Evolutionary conservation across 2,113 vertebrate species (phyloP).

Genomic region (Macquaria ambigua): DNA sequence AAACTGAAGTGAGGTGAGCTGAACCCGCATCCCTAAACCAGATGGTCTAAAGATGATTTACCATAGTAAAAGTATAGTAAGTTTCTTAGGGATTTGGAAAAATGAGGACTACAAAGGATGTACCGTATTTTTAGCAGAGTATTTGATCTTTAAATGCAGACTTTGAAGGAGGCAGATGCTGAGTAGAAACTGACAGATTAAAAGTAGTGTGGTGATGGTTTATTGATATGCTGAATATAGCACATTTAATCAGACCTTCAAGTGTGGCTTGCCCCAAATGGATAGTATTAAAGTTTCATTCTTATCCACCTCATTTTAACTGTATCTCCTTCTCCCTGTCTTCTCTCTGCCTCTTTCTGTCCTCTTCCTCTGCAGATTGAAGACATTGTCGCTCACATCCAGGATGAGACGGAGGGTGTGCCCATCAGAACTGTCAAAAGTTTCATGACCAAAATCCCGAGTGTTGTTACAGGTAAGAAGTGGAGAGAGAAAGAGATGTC

Average conservation of each 20-base stretch:
- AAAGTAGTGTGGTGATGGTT: constrained; percentile 1
- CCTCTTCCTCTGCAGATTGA: constrained; percentile 89
- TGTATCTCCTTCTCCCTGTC: background rate
- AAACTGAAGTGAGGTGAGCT: background rate
- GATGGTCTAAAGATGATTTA: background rate
- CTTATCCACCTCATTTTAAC: background rate
- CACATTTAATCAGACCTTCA: background rate
- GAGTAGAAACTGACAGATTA: background rate
- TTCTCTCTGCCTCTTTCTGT: background rate
- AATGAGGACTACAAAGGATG: background rate
- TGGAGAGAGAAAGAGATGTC: background rate
- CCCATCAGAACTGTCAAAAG: constrained; percentile 98
- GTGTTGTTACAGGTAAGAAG: constrained; percentile 94
- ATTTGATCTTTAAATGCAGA: background rate
- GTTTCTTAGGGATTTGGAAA: too few relatives aligned
- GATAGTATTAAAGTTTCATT: background rate
- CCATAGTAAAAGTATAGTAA: too few relatives aligned
- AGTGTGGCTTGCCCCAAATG: background rate
- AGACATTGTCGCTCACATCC: constrained; percentile 93
- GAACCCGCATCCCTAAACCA: background rate
- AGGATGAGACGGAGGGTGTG: constrained; percentile 95
- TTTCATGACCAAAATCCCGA: constrained; percentile 99
- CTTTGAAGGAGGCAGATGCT: background rate
- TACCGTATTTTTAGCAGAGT: background rate
- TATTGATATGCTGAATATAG: background rate